phyloP scores from a whole-genome alignment of 37 sponge, comb jelly and placozoan genomes.

The Agelas oroides region DNA sequence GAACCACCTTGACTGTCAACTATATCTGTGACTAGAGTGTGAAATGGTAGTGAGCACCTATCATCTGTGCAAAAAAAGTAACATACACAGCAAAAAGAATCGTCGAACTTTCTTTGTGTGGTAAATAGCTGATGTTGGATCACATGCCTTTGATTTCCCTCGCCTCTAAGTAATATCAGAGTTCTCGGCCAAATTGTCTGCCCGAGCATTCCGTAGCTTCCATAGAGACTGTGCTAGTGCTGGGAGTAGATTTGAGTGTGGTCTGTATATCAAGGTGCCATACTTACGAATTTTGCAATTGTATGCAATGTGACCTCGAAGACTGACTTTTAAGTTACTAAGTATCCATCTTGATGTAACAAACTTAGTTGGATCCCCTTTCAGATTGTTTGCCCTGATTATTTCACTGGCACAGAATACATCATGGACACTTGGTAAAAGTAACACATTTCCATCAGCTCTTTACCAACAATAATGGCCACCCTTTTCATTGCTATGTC shows the following conservation, averaged over 20 bases:
- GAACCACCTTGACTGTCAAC: no score
- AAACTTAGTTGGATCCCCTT: neutral
- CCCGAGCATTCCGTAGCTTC: neutral
- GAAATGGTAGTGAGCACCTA: no score
- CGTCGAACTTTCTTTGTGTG: no score
- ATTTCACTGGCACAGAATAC: neutral
- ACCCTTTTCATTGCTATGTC: neutral
- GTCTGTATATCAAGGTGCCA: slow-evolving; percentile 18
- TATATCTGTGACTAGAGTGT: no score
- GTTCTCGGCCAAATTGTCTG: no score
- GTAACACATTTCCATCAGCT: neutral
- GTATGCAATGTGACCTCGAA: neutral
- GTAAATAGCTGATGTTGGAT: no score
- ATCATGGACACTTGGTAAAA: neutral
- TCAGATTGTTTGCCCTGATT: no score
- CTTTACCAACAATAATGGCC: neutral
- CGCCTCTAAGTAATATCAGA: no score
- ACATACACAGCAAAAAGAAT: no score
- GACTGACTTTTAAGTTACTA: neutral
- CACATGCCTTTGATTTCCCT: no score
- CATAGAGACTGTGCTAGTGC: neutral
- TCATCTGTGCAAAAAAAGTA: no score
- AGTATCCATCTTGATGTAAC: neutral
- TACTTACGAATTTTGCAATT: slow-evolving; percentile 5
- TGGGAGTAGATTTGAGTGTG: neutral